phyloP scores from a whole-genome alignment of 2,113 vertebrate species.

The Cairina moschata region DNA sequence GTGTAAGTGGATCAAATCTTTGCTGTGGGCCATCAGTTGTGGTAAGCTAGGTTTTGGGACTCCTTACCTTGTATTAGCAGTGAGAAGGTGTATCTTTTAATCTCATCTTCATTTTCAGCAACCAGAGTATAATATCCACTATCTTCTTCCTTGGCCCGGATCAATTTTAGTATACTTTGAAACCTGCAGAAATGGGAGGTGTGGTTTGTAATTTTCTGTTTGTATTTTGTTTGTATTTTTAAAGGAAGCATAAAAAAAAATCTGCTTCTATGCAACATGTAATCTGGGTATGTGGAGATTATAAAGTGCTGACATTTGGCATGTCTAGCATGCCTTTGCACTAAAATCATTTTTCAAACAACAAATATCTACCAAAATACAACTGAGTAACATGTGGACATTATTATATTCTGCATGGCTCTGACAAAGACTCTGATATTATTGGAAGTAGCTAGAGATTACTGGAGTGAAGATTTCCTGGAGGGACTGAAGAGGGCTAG shows the following conservation, averaged over 20 bases:
- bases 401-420: background rate
- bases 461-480: background rate
- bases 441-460: background rate
- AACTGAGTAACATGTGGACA: background rate
- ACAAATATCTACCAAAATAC: background rate
- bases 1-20: background rate
- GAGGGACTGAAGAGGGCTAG: background rate
- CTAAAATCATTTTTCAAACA: background rate
- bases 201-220: background rate
- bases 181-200: slow-evolving; percentile 75
- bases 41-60: background rate
- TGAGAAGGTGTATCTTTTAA: slow-evolving; percentile 82
- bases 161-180: slow-evolving; percentile 87
- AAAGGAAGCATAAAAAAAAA: background rate
- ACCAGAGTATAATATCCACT: slow-evolving; percentile 92
- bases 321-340: background rate
- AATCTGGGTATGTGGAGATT: background rate
- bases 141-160: slow-evolving; percentile 95
- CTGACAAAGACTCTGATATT: background rate
- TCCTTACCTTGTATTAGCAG: slow-evolving; percentile 90
- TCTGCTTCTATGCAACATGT: background rate
- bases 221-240: background rate
- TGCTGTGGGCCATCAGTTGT: background rate
- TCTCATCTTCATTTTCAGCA: slow-evolving; percentile 86
- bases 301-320: background rate